Percentiles rank a stretch among this genome's conserved stretches.
phyloP scores from a whole-genome alignment of 64 coral and sea anemone genomes.

The Montipora efflorescens region DNA sequence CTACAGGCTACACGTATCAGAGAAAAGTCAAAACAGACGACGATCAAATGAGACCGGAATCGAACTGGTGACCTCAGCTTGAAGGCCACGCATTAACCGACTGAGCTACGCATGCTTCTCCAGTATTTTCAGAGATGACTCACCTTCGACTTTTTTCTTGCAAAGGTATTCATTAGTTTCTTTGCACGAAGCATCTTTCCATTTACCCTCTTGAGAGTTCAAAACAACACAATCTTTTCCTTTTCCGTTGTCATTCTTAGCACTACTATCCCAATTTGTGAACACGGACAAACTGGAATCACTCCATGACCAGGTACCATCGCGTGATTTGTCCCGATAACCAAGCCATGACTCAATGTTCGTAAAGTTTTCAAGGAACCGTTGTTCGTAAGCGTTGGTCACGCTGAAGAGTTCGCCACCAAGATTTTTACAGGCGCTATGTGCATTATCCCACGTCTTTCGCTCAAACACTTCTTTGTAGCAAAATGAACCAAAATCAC shows the following conservation, averaged over 20 bases:
- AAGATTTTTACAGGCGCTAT: conserved; percentile 54
- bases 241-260: conserved; percentile 80
- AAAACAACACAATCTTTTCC: conserved; percentile 88
- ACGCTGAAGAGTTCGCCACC: conserved; percentile 96
- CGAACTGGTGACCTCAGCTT: too few relatives aligned
- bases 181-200: conserved; percentile 87
- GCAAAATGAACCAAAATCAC: conserved; percentile 96
- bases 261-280: conserved; percentile 95
- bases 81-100: too few relatives aligned
- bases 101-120: too few relatives aligned
- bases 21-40: too few relatives aligned
- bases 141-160: conserved; percentile 86
- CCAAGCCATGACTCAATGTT: conserved; percentile 94
- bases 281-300: conserved; percentile 86
- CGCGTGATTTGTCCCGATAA: conserved; percentile 89
- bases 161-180: conserved; percentile 93
- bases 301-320: conserved; percentile 95
- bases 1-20: too few relatives aligned
- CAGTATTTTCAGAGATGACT: background rate
- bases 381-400: conserved; percentile 97
- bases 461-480: conserved; percentile 85
- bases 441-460: conserved; percentile 90
- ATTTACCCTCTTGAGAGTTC: conserved; percentile 94
- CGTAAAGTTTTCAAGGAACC: conserved; percentile 90
- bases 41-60: too few relatives aligned